Evolutionary conservation across 1,140 invertebrate genomes (phyloP).

Genomic region (Cherax destructor): DNA sequence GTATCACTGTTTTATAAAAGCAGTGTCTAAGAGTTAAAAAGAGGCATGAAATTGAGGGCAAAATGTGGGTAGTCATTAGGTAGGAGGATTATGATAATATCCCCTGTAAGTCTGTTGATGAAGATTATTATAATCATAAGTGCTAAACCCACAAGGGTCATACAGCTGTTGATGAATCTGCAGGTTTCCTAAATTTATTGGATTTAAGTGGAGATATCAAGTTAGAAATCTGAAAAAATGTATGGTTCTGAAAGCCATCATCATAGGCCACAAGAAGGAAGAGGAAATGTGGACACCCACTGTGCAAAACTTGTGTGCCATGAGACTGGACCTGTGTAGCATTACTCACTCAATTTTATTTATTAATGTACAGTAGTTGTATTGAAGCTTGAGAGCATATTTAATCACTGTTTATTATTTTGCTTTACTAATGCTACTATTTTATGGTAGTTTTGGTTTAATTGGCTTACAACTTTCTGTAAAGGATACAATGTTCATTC

Average conservation of each 20-base stretch:
- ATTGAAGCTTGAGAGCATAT: constrained; percentile 51
- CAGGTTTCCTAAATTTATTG: background rate
- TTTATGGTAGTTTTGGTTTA: constrained; percentile 7
- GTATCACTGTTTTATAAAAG: background rate
- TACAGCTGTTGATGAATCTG: too few species aligned
- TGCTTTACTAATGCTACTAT: constrained; percentile 59
- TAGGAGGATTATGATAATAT: constrained; percentile 6
- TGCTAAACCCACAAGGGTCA: background rate
- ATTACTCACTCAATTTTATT: constrained; percentile 63
- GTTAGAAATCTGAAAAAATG: background rate
- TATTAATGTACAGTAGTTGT: constrained; percentile 66
- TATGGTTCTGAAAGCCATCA: background rate
- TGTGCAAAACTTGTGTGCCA: constrained; percentile 32
- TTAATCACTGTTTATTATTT: constrained; percentile 37
- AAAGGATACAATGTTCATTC: constrained; percentile 18
- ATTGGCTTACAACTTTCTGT: background rate
- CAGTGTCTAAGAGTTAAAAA: background rate
- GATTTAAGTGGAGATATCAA: background rate
- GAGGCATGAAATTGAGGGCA: background rate
- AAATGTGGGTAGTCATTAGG: background rate
- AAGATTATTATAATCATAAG: background rate
- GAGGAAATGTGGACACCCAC: background rate
- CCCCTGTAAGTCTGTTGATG: background rate
- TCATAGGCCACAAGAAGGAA: background rate
- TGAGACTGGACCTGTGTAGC: constrained; percentile 50